Conservation (phyloP, 2,888 invertebrate species). For the Neoaliturus tenellus region DNA sequence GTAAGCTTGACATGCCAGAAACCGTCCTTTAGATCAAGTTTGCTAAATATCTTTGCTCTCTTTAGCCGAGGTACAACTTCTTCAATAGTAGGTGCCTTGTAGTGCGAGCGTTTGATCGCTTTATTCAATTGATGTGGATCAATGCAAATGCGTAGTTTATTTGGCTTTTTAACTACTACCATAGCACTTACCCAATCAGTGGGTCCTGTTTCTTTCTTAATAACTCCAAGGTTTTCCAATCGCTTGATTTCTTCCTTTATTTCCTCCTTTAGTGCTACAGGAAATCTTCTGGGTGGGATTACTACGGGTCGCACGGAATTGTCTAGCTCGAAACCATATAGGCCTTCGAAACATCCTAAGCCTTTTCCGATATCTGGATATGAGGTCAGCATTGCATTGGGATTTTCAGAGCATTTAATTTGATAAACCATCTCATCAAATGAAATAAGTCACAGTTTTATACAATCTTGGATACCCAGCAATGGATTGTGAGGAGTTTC, state of each 20-base stretch:
- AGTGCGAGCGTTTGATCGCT: background rate
- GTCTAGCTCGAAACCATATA: background rate
- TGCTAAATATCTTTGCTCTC: too few species aligned
- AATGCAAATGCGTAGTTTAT: background rate
- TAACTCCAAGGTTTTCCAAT: background rate
- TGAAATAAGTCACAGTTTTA: background rate
- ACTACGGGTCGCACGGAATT: background rate
- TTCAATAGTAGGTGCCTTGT: background rate
- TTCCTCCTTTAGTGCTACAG: background rate
- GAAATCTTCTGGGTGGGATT: background rate
- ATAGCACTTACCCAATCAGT: slow-evolving; percentile 31
- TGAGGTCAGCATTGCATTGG: background rate
- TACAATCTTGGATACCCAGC: background rate
- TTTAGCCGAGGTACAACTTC: too few species aligned
- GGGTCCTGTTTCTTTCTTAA: background rate
- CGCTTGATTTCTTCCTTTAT: background rate
- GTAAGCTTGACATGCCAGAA: too few species aligned
- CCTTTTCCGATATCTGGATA: background rate
- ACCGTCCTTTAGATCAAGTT: too few species aligned
- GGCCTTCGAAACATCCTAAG: background rate
- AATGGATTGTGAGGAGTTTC: background rate
- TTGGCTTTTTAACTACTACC: slow-evolving; percentile 18
- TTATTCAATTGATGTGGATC: background rate
- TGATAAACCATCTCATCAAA: background rate
- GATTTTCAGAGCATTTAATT: background rate